Evolutionary conservation across 2,113 vertebrate species (phyloP).

Genomic region (Notechis scutatus): DNA sequence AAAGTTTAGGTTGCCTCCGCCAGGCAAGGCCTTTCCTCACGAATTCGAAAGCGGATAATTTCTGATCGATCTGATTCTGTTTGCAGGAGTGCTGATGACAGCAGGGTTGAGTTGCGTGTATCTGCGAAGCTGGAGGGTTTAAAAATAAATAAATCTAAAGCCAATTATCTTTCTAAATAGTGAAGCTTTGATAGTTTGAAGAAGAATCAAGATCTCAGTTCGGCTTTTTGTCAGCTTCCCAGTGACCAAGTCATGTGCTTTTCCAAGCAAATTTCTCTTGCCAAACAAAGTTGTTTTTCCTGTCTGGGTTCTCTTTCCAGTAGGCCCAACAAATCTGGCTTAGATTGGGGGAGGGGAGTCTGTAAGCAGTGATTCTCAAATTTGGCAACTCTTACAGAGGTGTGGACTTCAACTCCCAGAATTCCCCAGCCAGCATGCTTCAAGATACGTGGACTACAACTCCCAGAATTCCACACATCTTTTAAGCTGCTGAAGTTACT

Average conservation of each 20-base stretch:
- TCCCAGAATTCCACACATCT: too few species aligned
- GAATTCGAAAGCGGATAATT: background rate
- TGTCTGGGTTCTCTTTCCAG: background rate
- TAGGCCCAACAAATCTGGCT: background rate
- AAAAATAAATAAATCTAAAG: background rate
- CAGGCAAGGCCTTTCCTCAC: background rate
- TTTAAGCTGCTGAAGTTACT: background rate
- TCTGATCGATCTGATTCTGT: background rate
- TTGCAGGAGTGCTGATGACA: background rate
- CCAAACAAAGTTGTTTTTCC: background rate
- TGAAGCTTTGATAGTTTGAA: background rate
- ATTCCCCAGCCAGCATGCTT: too few species aligned
- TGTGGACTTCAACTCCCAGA: too few species aligned
- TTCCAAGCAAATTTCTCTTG: background rate
- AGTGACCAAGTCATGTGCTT: background rate
- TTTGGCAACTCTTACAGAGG: too few species aligned
- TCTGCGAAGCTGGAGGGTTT: background rate
- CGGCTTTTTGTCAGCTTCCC: background rate
- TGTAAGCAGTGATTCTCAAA: background rate
- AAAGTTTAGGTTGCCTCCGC: background rate
- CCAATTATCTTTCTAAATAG: background rate
- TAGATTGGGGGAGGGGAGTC: background rate
- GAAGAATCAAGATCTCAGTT: background rate
- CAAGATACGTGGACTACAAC: too few species aligned
- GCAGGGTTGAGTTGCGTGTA: background rate